Conservation (phyloP, 2,113 vertebrate species). For the Dicentrarchus labrax region DNA sequence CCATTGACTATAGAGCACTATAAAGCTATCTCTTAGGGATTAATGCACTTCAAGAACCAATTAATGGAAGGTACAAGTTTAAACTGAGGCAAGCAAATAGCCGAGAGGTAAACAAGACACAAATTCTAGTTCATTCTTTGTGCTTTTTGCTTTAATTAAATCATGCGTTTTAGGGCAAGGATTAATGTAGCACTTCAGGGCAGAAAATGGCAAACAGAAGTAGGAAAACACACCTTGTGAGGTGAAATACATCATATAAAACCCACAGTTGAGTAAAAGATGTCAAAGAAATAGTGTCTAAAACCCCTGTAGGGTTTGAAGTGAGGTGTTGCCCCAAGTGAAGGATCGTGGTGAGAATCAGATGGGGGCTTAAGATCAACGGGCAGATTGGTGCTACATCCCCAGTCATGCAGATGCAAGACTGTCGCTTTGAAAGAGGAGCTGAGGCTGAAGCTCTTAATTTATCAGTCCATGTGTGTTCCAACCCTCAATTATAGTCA, state of each 20-base stretch:
- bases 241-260: constrained; percentile 2
- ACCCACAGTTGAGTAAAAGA: not conserved
- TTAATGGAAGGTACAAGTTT: constrained; percentile 72
- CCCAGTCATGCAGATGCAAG: constrained; percentile 34
- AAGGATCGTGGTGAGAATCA: not conserved
- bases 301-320: not conserved
- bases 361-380: constrained; percentile 9
- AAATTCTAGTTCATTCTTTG: constrained; percentile 38
- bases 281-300: not conserved
- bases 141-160: constrained; percentile 57
- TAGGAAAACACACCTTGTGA: constrained; percentile 19
- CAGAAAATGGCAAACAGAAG: constrained; percentile 1
- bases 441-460: constrained; percentile 34
- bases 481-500: constrained; percentile 30
- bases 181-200: constrained; percentile 49
- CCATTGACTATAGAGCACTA: constrained; percentile 67
- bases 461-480: constrained; percentile 40
- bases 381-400: constrained; percentile 2
- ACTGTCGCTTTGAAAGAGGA: constrained; percentile 19
- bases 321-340: not conserved
- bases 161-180: constrained; percentile 44
- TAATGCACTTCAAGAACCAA: constrained; percentile 69
- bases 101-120: constrained; percentile 60
- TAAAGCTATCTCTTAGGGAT: constrained; percentile 70
- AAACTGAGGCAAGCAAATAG: constrained; percentile 73